Percentiles rank a stretch among this genome's conserved stretches.
Evolutionary conservation across 2,113 vertebrate species (phyloP).

Genomic region (Coracopsis vasa): DNA sequence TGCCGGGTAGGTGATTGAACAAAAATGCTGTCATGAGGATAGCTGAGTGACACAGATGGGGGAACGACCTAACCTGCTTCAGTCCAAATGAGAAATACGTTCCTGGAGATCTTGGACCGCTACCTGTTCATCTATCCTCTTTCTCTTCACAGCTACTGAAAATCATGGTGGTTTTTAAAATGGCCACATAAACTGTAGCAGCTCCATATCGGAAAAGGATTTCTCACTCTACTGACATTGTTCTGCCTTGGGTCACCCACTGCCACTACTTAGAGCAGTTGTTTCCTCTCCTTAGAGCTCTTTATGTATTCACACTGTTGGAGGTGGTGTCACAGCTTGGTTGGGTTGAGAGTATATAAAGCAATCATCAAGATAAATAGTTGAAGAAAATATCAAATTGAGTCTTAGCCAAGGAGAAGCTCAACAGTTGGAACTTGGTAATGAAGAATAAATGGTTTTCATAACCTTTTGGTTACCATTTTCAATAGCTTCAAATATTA

Average conservation of each 20-base stretch:
- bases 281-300: not conserved
- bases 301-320: not conserved
- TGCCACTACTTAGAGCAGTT: not conserved
- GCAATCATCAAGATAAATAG: not conserved
- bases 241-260: not conserved
- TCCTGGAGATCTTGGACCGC: not conserved
- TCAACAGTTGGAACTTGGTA: not conserved
- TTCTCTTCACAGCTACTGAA: not conserved
- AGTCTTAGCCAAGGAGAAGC: not conserved
- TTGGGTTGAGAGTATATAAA: not conserved
- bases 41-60: not conserved
- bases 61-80: not conserved
- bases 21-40: not conserved
- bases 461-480: not conserved
- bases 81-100: not conserved
- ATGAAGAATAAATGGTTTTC: not conserved
- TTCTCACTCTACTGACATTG: not conserved
- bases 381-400: not conserved
- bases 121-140: not conserved
- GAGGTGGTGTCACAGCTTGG: not conserved
- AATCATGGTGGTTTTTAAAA: not conserved
- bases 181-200: not conserved
- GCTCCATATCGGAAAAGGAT: not conserved
- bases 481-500: not conserved
- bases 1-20: not conserved